phyloP scores from a whole-genome alignment of 2,113 vertebrate species.

The Cavia aperea region DNA sequence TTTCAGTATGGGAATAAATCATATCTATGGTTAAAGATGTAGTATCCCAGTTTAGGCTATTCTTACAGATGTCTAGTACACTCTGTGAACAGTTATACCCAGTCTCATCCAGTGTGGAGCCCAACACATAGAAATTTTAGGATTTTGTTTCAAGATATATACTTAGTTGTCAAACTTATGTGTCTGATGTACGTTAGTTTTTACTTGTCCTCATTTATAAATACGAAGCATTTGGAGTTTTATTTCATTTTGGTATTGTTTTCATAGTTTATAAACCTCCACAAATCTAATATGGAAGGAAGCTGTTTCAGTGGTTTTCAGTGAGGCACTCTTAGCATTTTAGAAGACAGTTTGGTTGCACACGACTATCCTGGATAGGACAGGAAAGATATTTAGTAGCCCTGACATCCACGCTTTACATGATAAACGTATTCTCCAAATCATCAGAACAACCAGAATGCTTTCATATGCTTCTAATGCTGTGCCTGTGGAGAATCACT shows the following conservation, averaged over 20 bases:
- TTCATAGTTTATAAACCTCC: conserved; percentile 24
- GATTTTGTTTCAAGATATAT: conserved; percentile 25
- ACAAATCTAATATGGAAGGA: conserved; percentile 15
- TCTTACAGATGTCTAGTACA: conserved; percentile 26
- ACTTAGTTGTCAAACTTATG: conserved; percentile 17
- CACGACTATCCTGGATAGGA: not conserved
- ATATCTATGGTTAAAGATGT: not conserved
- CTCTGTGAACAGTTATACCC: conserved; percentile 92
- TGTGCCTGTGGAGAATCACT: not conserved
- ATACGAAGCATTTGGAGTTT: not conserved
- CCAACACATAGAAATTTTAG: conserved; percentile 78
- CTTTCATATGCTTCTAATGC: not conserved
- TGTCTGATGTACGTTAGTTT: conserved; percentile 22
- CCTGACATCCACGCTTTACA: not conserved
- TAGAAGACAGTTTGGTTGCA: not conserved
- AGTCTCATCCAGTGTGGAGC: conserved; percentile 94
- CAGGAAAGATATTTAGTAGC: not conserved
- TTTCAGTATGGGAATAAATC: conserved; percentile 8
- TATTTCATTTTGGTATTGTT: conserved; percentile 14
- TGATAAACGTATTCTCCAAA: not conserved
- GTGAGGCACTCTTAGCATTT: not conserved
- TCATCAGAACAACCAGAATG: not conserved
- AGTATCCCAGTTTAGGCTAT: not conserved
- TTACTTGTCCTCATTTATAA: conserved; percentile 26
- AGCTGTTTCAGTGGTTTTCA: not conserved